Base-by-base conservation (phyloP, 2,113 vertebrate genomes). In the Polypterus bichir region DNA sequence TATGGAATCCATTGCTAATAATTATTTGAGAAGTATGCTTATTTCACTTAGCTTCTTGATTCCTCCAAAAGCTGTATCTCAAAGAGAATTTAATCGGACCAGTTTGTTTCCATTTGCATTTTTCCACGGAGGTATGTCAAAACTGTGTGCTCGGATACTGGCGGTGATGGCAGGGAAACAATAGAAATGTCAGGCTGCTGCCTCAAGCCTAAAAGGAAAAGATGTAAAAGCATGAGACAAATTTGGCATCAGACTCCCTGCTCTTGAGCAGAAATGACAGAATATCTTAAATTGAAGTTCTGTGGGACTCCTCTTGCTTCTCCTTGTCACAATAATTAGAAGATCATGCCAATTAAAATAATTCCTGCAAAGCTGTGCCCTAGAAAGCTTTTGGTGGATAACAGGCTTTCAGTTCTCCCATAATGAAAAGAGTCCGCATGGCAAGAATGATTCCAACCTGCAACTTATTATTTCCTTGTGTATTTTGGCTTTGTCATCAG, bases 331-430 rank as follows among this genome's bases (percentile, higher is more conserved):
- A 57, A 57, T 57, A 57, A 57, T 57, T 57, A 57, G n/a, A 44
- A 57, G 10, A 57, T 57, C 6, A 27, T 57, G 56, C 56, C 56
- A 57, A 57, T 57, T 57, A 57, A 57, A 57, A 57, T 57, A 57
- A 57, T 57, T 27, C 46, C 27, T 11, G 11, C 56, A 44, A 45
- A 11, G 56, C 56, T 44, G 27, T 57, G 56, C 56, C 4, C 56
- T 57, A 44, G 56, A 57, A 57, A 57, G 56, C 56, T 44, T 57
- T 44, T 11, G n/a, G 46, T 27, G 44, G 56, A 57, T 57, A 57
- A 27, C 27, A 27, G 27, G 27, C 27, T 27, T 27, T 27, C 27
- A 27, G 27, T 27, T 27, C 27, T 27, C 27, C 27, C 27, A 27
- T 27, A 27, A 27, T 27, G 27, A 27, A 27, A 27, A 27, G 27